Conservation (phyloP, 1,140 invertebrate genomes). For the Pseudomyrmex flavicornis region DNA sequence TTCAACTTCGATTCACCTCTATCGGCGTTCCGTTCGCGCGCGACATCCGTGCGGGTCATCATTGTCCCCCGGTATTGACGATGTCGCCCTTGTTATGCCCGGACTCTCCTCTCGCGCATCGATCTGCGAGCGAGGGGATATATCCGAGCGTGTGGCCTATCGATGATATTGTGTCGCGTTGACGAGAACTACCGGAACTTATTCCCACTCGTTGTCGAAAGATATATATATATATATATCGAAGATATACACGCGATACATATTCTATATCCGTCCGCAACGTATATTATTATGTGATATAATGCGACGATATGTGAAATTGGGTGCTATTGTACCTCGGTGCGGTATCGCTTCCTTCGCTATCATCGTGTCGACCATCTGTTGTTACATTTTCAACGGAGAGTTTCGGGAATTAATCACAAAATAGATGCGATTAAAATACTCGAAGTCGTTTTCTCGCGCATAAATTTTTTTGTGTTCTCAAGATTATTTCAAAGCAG, state of each 20-base stretch:
- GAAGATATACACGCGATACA: no score
- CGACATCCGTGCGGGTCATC: slow-evolving; percentile 39
- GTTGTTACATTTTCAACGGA: not conserved
- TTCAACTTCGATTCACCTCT: slow-evolving; percentile 55
- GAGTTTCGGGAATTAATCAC: not conserved
- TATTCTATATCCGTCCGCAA: no score
- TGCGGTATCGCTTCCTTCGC: not conserved
- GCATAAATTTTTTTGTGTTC: not conserved
- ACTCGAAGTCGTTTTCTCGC: not conserved
- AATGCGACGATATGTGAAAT: not conserved
- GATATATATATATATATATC: slow-evolving; percentile 14
- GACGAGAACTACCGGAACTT: slow-evolving; percentile 27
- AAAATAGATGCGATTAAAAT: not conserved
- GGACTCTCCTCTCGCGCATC: slow-evolving; percentile 38
- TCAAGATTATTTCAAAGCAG: not conserved
- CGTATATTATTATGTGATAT: not conserved
- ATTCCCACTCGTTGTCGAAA: slow-evolving; percentile 13
- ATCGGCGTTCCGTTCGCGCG: slow-evolving; percentile 35
- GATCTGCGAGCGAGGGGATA: slow-evolving; percentile 37
- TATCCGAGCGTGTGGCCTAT: slow-evolving; percentile 21
- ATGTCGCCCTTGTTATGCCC: slow-evolving; percentile 50
- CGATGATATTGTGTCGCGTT: slow-evolving; percentile 27
- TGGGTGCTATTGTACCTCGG: not conserved
- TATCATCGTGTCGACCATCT: not conserved
- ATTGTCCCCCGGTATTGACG: slow-evolving; percentile 57